A percentile compares a stretch with the other conserved stretches of the same genome.
These are phyloP conservation scores for Glossophaga mutica DNA, from an alignment of 2,797 vertebrate species.

Conservation along the genomic window DNA sequence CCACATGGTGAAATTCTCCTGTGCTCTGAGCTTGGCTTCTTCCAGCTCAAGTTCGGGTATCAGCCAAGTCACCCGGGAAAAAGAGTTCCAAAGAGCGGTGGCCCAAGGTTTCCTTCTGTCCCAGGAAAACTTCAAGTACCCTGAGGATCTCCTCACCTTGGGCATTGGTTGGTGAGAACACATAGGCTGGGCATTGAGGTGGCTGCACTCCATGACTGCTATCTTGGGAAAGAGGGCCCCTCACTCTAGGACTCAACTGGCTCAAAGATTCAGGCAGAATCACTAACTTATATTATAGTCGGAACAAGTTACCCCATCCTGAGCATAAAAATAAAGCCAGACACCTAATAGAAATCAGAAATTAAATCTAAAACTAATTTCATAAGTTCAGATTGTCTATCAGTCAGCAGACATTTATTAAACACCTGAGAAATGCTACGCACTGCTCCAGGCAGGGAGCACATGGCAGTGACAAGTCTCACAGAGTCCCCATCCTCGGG, in stretches of 20 bases:
- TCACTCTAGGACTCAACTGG: not conserved
- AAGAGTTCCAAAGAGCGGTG: not conserved
- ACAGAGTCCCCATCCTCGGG: not conserved
- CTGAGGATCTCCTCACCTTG: not conserved
- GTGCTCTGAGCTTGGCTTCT: not conserved
- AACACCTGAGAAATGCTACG: not conserved
- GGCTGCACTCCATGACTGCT: rapidly evolving
- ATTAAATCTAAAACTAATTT: not conserved
- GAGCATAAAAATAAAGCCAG: not conserved
- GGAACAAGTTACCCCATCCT: not conserved
- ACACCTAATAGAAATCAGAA: not conserved
- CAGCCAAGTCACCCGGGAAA: not conserved
- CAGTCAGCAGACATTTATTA: not conserved
- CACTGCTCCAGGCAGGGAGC: no score
- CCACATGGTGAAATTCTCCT: not conserved
- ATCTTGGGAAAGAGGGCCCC: not conserved
- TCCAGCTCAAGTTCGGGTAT: not conserved
- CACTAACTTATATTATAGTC: not conserved
- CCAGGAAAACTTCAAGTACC: not conserved
- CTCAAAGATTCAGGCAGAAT: not conserved
- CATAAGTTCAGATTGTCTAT: not conserved
- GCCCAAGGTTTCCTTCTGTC: not conserved
- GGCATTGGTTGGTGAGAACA: not conserved
- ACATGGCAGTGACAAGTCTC: not conserved
- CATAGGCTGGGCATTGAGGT: not conserved